Base-by-base conservation (phyloP, 2,888 invertebrate species). In the Herminia tarsipennalis region DNA sequence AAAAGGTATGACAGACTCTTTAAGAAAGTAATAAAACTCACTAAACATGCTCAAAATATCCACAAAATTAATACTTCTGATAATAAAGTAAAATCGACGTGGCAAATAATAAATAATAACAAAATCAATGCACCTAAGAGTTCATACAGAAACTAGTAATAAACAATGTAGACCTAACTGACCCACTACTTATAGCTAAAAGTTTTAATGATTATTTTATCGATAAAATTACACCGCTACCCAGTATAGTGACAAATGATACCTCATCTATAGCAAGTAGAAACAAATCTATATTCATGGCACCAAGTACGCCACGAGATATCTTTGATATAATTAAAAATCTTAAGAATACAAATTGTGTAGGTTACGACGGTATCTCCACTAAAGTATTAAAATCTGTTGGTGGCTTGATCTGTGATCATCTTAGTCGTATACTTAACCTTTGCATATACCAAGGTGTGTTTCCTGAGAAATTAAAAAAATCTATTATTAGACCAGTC, bases 351-450 rank as follows among this genome's bases (percentile, higher is more conserved):
- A 35, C 35, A 2, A 35, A 35, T 1, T 27, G 36, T 27, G 36
- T 36, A 6, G 36, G 36, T 3, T 20, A 27, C 3, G 27, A 36
- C 10, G 36, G 10, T 9, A 36, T 36, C 4, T 3, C 35, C 9
- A 35, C 35, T 14, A 25, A 2, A 9, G 9, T 35, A 6, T 25
- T 35, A 9, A 35, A 35, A 36, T 36, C 3, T 10, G 27, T 36
- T 8, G 25, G 17, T 2, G 5, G 17, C 16, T 17, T 27, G 10
- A 36, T 36, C 1, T 33, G 32, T 13, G 2, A 28, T 42, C 9
- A 17, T 1, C 24, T 57, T 1, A 39, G 28, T 17, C 21, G 43
- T 13, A 22, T 57, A 16, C 22, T 57, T 3, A 57, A 57, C 9
- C 8, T n/a, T n/a, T n/a, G n/a, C n/a, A n/a, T n/a, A n/a, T n/a